Evolutionary conservation across 2,888 invertebrate genomes (phyloP).

Genomic region (Drosophila nigricruria): DNA sequence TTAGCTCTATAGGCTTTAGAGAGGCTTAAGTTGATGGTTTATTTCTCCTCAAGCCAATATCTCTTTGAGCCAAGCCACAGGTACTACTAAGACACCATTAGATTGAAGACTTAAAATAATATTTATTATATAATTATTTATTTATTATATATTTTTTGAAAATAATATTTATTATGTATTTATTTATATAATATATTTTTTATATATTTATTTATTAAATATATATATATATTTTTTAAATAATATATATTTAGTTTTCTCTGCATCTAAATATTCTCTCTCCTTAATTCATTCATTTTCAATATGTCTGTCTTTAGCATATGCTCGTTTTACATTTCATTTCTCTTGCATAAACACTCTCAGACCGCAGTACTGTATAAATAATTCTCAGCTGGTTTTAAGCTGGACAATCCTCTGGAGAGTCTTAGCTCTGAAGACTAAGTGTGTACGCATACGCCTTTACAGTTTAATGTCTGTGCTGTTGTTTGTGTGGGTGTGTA

Average conservation of each 20-base stretch:
- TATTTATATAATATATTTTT: neutral
- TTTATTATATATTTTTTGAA: neutral
- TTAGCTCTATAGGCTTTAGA: neutral
- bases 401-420: slow-evolving; percentile 4
- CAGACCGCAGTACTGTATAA: neutral
- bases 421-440: neutral
- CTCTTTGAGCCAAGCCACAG: neutral
- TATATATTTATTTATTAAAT: too few relatives aligned
- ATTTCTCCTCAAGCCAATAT: neutral
- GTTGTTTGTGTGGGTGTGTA: neutral
- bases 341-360: neutral
- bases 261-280: neutral
- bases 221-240: neutral
- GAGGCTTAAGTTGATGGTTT: neutral
- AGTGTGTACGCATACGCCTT: neutral
- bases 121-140: neutral
- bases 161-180: neutral
- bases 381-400: neutral
- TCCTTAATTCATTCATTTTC: neutral
- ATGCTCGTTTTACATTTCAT: slow-evolving; percentile 4
- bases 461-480: neutral
- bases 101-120: too few relatives aligned
- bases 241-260: neutral
- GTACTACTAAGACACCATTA: too few relatives aligned
- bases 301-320: neutral